A percentile compares a stretch with the other conserved stretches of the same genome.
Conservation (phyloP, 1,140 invertebrate genomes). For the Aphelenchoides avenae region DNA sequence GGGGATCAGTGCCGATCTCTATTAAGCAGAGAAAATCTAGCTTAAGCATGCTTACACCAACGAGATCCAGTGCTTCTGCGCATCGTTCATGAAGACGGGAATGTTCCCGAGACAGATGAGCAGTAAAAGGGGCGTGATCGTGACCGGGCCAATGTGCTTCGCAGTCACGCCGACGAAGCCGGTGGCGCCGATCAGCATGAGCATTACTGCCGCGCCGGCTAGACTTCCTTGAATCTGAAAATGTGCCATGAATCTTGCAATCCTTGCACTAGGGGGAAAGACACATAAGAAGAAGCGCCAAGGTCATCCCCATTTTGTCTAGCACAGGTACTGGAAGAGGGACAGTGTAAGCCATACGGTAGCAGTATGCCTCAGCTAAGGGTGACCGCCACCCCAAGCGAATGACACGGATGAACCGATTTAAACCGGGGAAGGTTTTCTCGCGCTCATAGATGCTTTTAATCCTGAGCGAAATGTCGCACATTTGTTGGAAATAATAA, state of each 20-base stretch:
- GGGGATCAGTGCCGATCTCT: no score
- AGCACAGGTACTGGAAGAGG: no score
- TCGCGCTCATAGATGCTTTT: no score
- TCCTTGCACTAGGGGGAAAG: no score
- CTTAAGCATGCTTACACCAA: slow-evolving; percentile 48
- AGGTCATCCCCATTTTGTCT: background rate
- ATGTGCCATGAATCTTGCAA: no score
- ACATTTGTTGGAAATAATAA: no score
- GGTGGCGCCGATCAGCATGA: slow-evolving; percentile 59
- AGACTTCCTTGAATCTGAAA: slow-evolving; percentile 38
- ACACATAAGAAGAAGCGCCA: background rate
- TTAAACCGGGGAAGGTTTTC: no score
- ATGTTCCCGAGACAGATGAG: slow-evolving; percentile 59
- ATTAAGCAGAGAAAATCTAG: background rate
- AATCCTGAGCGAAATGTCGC: no score
- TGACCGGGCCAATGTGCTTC: slow-evolving; percentile 56
- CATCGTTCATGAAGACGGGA: slow-evolving; percentile 56
- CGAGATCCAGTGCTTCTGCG: slow-evolving; percentile 45
- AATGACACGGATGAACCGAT: background rate
- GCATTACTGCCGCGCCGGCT: slow-evolving; percentile 53
- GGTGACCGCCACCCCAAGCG: no score
- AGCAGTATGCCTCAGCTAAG: no score
- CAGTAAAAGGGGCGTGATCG: slow-evolving; percentile 50
- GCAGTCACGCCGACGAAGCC: slow-evolving; percentile 60
- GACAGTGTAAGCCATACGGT: no score